phyloP scores from a whole-genome alignment of 2,888 invertebrate genomes.

The Pegoplata infirma region DNA sequence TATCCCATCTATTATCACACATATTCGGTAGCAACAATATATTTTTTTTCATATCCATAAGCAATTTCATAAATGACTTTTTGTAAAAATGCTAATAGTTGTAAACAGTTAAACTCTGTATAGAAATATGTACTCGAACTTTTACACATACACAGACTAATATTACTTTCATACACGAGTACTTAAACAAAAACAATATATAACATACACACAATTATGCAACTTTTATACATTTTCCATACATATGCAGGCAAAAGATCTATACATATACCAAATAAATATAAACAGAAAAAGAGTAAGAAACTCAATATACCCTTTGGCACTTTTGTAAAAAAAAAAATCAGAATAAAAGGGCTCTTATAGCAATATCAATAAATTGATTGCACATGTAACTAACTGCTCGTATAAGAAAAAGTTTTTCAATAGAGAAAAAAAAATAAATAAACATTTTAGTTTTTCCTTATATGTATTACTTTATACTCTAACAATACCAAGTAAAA shows the following conservation, averaged over 20 bases:
- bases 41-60: conserved; percentile 39
- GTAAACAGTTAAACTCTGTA: conserved; percentile 38
- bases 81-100: conserved; percentile 48
- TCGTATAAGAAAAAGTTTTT: not conserved
- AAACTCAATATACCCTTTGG: conserved; percentile 44
- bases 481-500: not conserved
- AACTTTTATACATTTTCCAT: conserved; percentile 4
- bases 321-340: conserved; percentile 31
- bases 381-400: conserved; percentile 29
- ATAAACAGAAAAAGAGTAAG: not conserved
- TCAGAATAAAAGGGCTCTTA: conserved; percentile 25
- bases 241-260: not conserved
- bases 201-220: conserved; percentile 8
- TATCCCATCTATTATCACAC: not conserved
- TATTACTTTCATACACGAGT: not conserved
- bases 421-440: not conserved
- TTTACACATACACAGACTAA: not conserved
- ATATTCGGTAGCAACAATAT: not conserved
- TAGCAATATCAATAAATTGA: conserved; percentile 55
- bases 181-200: conserved; percentile 11
- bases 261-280: not conserved
- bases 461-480: no score
- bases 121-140: conserved; percentile 6
- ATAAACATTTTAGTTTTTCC: not conserved
- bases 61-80: conserved; percentile 49